phyloP scores from a whole-genome alignment of 2,113 vertebrate genomes.

The Varanus salvator region DNA sequence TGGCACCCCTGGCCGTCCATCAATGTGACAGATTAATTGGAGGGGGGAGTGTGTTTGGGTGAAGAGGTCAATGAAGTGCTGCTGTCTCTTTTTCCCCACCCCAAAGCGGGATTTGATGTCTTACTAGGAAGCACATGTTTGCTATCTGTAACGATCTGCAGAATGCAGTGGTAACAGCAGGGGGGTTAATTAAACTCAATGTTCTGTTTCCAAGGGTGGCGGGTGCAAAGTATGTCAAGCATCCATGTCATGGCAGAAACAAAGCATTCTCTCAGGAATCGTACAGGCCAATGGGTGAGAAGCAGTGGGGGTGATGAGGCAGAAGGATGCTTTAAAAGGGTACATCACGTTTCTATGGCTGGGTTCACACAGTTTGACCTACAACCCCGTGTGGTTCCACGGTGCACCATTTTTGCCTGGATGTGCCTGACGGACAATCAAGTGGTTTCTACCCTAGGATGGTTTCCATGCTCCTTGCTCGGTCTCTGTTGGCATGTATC shows the following conservation, averaged over 20 bases:
- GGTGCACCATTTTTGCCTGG: no score
- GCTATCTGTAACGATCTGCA: neutral
- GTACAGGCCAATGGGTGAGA: neutral
- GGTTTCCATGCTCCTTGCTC: no score
- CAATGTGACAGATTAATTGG: conserved; percentile 70
- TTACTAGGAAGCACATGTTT: neutral
- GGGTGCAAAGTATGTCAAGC: neutral
- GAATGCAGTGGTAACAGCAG: no score
- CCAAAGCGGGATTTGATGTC: conserved; percentile 33
- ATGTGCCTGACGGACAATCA: no score
- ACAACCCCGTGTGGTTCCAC: no score
- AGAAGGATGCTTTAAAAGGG: neutral
- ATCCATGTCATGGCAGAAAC: neutral
- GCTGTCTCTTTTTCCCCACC: conserved; percentile 33
- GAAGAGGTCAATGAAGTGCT: conserved; percentile 64
- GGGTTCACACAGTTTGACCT: no score
- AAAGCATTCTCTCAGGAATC: neutral
- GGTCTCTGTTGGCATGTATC: no score
- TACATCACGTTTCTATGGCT: no score
- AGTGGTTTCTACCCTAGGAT: no score
- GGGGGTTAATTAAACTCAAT: neutral
- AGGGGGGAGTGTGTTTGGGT: conserved; percentile 50
- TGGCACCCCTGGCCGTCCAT: conserved; percentile 60
- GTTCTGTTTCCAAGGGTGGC: neutral
- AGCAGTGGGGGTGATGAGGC: neutral